Evolutionary conservation across 1,140 invertebrate genomes (phyloP), one percentile per base, ranked within the genome.

Genomic region (Ericerus pela): DNA sequence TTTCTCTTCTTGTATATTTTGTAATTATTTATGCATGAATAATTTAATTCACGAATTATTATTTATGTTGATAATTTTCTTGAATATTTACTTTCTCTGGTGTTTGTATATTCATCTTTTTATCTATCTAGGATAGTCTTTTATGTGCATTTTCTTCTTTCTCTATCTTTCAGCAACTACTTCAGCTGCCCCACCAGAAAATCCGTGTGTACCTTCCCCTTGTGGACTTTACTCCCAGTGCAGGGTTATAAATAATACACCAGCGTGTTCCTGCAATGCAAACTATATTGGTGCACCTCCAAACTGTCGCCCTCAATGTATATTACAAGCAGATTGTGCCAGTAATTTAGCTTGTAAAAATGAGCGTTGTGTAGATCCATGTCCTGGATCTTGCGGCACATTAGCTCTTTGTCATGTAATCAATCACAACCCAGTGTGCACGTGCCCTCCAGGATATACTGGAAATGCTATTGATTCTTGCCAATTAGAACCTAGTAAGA

Each of bases 161-260:
- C 52, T n/a, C 37, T 37, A 57, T 62, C 51, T 60, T 53, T 60
- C 60, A 55, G 61, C 65, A 20, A 65, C 62, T 53, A 63, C 66
- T 27, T 27, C 62, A 29, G 52, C 64, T 60, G 75, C 74, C 43
- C 57, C 63, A 77, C 51, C 84, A 79, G 60, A 73, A 67, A 75
- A 79, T 61, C 76, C 78, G n/a, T 83, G 81, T 61, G 67, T 73
- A 41, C 78, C 80, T 37, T 79, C 79, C 36, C 79, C 79, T 16
- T 85, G 83, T 68, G 82, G 82, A 55, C 67, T 69, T 29, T 70
- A 74, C 61, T 69, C 74, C 2, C 63, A 71, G 51, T 78, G 76
- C 56, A 69, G 68, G 51, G 67, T 69, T 29, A 58, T 72, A 14
- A 70, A 69, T 30, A 68, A 70, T 33, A 64, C 66, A 14, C 67